These are phyloP conservation scores for Pangasius sanitwongsei DNA, from an alignment of 2,797 vertebrate genomes.

Conservation along the genomic window DNA sequence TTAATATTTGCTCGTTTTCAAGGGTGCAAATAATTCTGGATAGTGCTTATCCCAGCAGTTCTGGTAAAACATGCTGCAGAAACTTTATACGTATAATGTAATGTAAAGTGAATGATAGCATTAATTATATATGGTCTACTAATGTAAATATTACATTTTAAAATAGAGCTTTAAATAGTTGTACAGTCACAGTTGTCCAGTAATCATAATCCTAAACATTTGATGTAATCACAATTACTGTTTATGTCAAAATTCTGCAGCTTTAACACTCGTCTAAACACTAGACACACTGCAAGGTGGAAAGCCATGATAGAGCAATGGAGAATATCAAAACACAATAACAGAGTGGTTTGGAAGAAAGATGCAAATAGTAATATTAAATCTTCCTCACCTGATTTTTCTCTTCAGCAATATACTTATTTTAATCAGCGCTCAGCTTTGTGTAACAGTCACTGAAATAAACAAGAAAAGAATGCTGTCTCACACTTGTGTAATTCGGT, in stretches of 20 bases:
- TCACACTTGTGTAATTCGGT: conserved; percentile 23
- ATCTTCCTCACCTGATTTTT: conserved; percentile 18
- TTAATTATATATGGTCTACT: background rate
- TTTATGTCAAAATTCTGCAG: background rate
- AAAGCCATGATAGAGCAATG: background rate
- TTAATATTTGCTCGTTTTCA: background rate
- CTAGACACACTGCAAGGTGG: background rate
- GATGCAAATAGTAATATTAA: background rate
- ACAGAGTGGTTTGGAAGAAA: background rate
- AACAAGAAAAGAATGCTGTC: conserved; percentile 37
- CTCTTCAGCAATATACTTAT: conserved; percentile 17
- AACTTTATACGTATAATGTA: background rate
- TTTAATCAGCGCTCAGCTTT: conserved; percentile 25
- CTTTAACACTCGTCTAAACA: background rate
- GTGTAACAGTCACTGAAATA: conserved; percentile 33
- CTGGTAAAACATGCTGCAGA: background rate
- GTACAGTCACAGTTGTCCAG: background rate
- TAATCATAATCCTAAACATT: background rate
- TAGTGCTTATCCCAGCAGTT: background rate
- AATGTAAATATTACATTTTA: background rate
- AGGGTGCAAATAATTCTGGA: background rate
- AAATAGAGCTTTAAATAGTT: background rate
- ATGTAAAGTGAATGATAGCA: background rate
- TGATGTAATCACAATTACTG: background rate
- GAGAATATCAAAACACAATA: background rate